A percentile compares a stretch with the other conserved stretches of the same genome.
These are phyloP conservation scores for Bubalus kerabau DNA, from an alignment of 2,113 vertebrate species.

Conservation along the genomic window DNA sequence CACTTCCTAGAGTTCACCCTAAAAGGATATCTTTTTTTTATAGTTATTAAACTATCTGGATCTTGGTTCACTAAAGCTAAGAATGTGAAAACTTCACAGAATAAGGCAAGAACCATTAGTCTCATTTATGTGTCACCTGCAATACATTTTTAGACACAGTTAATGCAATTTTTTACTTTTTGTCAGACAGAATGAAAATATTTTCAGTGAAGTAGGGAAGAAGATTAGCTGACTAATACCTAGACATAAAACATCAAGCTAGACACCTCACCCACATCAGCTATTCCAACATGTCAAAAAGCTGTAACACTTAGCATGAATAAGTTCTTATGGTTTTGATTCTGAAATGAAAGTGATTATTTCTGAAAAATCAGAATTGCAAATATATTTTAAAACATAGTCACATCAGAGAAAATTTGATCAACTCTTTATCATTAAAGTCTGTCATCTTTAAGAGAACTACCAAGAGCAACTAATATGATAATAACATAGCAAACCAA, in stretches of 20 bases:
- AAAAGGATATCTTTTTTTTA: background rate
- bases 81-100: conserved; percentile 12
- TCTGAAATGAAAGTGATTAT: conserved; percentile 52
- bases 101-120: conserved; percentile 38
- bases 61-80: conserved; percentile 54
- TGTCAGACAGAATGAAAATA: conserved; percentile 74
- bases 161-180: conserved; percentile 63
- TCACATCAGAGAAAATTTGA: conserved; percentile 56
- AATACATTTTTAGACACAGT: conserved; percentile 48
- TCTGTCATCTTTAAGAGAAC: conserved; percentile 47
- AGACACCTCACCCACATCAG: conserved; percentile 51
- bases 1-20: background rate
- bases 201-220: conserved; percentile 63
- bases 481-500: conserved; percentile 31
- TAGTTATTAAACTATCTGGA: conserved; percentile 41
- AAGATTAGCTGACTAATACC: conserved; percentile 68
- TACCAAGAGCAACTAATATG: conserved; percentile 37
- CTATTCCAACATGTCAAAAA: conserved; percentile 53
- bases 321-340: conserved; percentile 46
- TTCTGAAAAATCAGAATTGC: conserved; percentile 62
- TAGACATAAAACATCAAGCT: conserved; percentile 62
- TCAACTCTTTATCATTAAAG: conserved; percentile 44
- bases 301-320: conserved; percentile 31
- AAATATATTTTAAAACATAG: conserved; percentile 62
- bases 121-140: conserved; percentile 54